Evolutionary conservation across 2,113 vertebrate genomes (phyloP).

Genomic region (Rhynchomys soricoides): DNA sequence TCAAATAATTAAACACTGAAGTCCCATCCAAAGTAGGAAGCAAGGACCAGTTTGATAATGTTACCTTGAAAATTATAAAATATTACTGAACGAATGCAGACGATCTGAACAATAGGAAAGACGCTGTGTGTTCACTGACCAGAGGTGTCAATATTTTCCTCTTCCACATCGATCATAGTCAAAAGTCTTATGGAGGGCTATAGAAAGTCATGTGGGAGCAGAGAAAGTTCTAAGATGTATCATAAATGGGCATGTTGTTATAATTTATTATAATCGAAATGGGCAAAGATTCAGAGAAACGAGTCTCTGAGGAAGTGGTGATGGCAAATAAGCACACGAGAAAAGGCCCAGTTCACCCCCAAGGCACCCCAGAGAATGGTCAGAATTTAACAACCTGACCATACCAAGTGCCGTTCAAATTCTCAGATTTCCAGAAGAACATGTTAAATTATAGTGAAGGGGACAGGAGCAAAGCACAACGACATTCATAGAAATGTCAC

Average conservation of each 20-base stretch:
- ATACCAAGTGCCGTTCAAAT: neutral
- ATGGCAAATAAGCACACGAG: neutral
- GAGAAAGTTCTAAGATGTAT: neutral
- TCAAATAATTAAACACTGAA: neutral
- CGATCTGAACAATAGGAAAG: neutral
- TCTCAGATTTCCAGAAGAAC: no score
- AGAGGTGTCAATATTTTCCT: neutral
- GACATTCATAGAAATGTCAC: no score
- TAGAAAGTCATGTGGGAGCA: neutral
- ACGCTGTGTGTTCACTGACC: neutral
- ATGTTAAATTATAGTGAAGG: neutral
- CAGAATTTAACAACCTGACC: no score
- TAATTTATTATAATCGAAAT: neutral
- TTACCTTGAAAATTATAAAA: neutral
- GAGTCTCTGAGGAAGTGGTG: neutral
- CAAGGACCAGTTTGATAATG: neutral
- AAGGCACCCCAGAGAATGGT: neutral
- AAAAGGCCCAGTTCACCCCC: neutral
- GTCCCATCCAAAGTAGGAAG: neutral
- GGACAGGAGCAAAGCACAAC: neutral
- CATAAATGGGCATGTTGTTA: neutral
- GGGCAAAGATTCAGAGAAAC: neutral
- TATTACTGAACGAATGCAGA: neutral
- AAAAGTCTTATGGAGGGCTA: neutral
- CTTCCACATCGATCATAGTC: neutral